Conservation (phyloP, 2,797 vertebrate genomes). For the Pogonophryne albipinna region DNA sequence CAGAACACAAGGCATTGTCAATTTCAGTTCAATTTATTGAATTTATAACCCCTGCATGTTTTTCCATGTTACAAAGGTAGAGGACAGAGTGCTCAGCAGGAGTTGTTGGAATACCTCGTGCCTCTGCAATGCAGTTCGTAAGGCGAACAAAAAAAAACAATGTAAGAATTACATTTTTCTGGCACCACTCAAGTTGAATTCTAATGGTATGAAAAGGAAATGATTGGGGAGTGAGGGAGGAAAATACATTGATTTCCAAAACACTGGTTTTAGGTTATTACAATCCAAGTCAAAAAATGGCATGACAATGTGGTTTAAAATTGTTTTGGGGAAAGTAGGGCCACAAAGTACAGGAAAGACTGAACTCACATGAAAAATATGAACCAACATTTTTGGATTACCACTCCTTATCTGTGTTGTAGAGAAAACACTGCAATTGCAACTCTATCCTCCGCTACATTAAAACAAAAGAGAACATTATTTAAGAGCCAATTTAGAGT, state of each 20-base stretch:
- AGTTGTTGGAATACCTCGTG: conserved; percentile 21
- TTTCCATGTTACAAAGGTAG: conserved; percentile 73
- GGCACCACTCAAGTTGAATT: conserved; percentile 11
- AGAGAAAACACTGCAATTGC: conserved; percentile 22
- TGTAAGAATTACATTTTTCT: conserved; percentile 12
- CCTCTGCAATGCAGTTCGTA: conserved; percentile 18
- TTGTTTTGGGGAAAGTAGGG: conserved; percentile 12
- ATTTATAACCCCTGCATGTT: conserved; percentile 61
- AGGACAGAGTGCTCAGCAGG: conserved; percentile 58
- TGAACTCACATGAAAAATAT: neutral
- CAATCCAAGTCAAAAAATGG: neutral
- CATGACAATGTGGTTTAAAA: neutral
- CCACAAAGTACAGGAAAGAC: conserved; percentile 10
- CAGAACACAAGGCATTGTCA: neutral
- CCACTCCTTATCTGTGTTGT: conserved; percentile 8
- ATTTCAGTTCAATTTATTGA: conserved; percentile 80
- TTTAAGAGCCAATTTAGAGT: conserved; percentile 30
- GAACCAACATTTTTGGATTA: conserved; percentile 1
- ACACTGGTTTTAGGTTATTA: conserved; percentile 1
- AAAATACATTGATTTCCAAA: conserved; percentile 13
- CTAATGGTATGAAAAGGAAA: conserved; percentile 23
- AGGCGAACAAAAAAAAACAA: conserved; percentile 21
- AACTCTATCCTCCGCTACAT: neutral
- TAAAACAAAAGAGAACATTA: neutral
- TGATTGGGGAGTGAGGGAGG: neutral